These are phyloP conservation scores for Ctenochaetus hawaiiensis DNA, from an alignment of 2,797 vertebrate genomes.

Conservation along the genomic window DNA sequence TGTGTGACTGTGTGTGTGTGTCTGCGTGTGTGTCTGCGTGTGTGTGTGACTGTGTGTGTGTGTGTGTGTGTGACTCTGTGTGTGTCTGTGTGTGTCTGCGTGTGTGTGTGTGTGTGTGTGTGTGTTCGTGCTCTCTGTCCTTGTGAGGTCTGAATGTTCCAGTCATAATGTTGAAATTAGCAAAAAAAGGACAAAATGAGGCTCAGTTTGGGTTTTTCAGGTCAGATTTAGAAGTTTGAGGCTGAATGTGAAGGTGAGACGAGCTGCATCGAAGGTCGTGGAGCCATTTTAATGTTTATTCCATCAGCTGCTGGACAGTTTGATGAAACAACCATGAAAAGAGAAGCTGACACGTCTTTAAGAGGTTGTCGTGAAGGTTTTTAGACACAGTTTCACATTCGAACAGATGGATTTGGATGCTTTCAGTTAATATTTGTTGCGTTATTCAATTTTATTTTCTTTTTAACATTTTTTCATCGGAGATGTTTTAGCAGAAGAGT, in stretches of 20 bases:
- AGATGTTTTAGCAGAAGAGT: not conserved
- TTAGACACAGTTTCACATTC: too few relatives aligned
- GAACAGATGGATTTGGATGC: too few relatives aligned
- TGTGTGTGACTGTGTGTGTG: not conserved
- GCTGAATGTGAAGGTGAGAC: constrained; percentile 9
- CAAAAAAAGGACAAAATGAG: constrained; percentile 21
- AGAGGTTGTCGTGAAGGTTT: too few relatives aligned
- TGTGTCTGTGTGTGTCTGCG: not conserved
- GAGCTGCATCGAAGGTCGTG: not conserved
- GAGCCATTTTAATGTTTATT: not conserved
- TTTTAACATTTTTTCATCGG: too few relatives aligned
- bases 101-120: not conserved
- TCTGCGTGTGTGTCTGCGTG: not conserved
- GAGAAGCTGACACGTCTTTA: too few relatives aligned
- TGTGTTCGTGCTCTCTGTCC: constrained; percentile 11
- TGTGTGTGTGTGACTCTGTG: not conserved
- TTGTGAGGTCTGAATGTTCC: constrained; percentile 32
- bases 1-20: not conserved
- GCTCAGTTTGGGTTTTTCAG: constrained; percentile 3
- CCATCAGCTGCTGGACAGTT: not conserved
- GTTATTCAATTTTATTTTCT: too few relatives aligned
- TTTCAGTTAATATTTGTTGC: too few relatives aligned
- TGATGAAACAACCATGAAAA: not conserved
- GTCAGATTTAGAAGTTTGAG: not conserved
- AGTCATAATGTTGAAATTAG: constrained; percentile 20